These are phyloP conservation scores for Polypedilum pembai DNA, from an alignment of 1,140 invertebrate genomes.

Conservation along the genomic window DNA sequence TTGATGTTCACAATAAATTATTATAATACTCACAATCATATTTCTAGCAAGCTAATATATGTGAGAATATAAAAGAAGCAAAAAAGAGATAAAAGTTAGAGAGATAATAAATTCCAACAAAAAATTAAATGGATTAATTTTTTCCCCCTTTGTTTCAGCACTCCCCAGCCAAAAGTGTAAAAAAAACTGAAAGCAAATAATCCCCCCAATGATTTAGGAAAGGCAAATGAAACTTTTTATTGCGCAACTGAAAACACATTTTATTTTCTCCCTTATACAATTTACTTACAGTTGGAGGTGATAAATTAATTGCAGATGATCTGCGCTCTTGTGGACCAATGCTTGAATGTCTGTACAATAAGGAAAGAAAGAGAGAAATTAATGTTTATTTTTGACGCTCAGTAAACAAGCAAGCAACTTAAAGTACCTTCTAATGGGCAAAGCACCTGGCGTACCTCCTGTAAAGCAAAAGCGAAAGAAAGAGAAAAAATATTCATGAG, in stretches of 20 bases:
- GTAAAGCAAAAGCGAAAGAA: neutral
- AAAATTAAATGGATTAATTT: constrained; percentile 20
- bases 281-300: constrained; percentile 70
- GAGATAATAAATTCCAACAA: neutral
- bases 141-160: neutral
- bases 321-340: constrained; percentile 80
- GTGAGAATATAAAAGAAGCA: constrained; percentile 48
- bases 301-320: constrained; percentile 74
- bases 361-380: neutral
- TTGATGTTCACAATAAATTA: neutral
- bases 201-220: neutral
- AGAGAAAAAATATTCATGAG: neutral
- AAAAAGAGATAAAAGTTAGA: constrained; percentile 35
- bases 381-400: neutral
- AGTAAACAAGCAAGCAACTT: neutral
- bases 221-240: neutral
- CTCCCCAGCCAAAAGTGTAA: neutral
- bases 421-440: constrained; percentile 56
- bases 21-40: constrained; percentile 66
- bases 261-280: neutral
- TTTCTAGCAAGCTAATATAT: constrained; percentile 62
- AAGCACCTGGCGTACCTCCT: constrained; percentile 63
- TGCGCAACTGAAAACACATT: neutral
- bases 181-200: neutral
- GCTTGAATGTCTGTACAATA: constrained; percentile 64